These are phyloP conservation scores for Sardinella longiceps DNA, from an alignment of 2,797 vertebrate genomes.

Conservation along the genomic window DNA sequence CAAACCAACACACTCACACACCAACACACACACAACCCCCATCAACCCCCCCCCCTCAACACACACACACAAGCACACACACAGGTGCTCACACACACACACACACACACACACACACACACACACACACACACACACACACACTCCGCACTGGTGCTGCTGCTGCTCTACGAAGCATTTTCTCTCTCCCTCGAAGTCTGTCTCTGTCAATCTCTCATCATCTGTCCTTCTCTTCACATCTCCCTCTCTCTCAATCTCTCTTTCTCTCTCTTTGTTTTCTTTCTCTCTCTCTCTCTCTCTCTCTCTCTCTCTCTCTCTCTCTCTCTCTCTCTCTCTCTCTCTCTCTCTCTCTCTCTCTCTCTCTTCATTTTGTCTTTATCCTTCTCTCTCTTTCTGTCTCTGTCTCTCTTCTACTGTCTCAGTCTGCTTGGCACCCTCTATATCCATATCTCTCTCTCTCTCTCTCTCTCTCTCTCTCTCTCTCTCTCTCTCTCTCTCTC, in stretches of 20 bases:
- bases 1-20: not conserved
- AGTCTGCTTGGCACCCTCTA: not conserved
- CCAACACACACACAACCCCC: not conserved
- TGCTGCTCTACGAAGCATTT: not conserved
- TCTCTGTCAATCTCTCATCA: not conserved
- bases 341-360: not conserved
- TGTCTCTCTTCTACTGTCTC: not conserved
- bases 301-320: not conserved
- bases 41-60: no score
- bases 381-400: not conserved
- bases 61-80: not conserved
- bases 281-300: not conserved
- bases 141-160: not conserved
- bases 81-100: not conserved
- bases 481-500: not conserved
- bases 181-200: not conserved
- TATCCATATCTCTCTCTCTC: not conserved
- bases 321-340: not conserved
- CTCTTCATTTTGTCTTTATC: not conserved
- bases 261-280: no score
- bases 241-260: no score
- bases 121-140: slow-evolving; percentile 15
- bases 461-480: not conserved
- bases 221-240: not conserved
- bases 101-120: slow-evolving; percentile 16